phyloP scores from a whole-genome alignment of 2,113 vertebrate species.

The Delphinapterus leucas region DNA sequence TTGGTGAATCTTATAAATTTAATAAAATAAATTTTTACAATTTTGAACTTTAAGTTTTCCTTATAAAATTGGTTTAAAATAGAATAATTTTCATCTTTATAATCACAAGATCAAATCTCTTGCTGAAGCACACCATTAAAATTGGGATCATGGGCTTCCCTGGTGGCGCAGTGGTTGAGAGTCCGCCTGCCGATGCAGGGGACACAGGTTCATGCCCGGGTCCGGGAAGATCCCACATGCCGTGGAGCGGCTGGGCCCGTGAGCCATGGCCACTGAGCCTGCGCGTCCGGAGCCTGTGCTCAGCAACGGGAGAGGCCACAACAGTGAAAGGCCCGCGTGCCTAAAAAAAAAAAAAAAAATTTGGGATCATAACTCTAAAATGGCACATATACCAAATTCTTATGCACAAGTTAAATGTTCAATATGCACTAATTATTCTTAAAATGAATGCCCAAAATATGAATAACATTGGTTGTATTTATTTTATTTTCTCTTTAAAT shows the following conservation, averaged over 20 bases:
- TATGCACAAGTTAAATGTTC: not conserved
- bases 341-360: not conserved
- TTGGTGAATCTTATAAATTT: not conserved
- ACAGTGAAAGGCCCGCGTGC: no score
- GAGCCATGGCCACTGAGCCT: no score
- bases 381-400: not conserved
- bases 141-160: not conserved
- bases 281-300: no score
- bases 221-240: no score
- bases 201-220: no score
- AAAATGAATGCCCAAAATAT: not conserved
- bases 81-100: not conserved
- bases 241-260: no score
- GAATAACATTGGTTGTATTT: not conserved
- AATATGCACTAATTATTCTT: not conserved
- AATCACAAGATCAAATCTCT: not conserved
- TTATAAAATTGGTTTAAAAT: not conserved
- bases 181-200: no score
- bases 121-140: not conserved
- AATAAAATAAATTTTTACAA: not conserved
- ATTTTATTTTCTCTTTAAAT: not conserved
- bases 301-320: no score
- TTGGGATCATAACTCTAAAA: not conserved
- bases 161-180: no score
- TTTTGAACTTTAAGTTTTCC: not conserved